Percentiles rank a stretch among this genome's conserved stretches.
phyloP scores from a whole-genome alignment of 2,797 vertebrate species.

The Coranthus polyacanthus region DNA sequence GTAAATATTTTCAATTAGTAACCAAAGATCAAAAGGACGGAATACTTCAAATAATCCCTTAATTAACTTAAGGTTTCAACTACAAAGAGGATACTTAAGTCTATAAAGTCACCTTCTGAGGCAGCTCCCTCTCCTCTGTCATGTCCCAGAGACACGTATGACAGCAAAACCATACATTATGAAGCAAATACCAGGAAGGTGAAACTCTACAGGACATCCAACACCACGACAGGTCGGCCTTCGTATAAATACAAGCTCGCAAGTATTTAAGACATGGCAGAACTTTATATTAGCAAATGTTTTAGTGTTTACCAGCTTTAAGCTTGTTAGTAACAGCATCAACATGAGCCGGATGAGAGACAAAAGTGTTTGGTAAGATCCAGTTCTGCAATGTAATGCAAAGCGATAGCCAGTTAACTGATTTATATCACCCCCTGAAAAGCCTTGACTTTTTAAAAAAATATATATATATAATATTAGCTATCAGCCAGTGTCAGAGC shows the following conservation, averaged over 20 bases:
- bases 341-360: not conserved
- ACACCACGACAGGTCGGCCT: not conserved
- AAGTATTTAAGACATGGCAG: slow-evolving; percentile 4
- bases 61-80: not conserved
- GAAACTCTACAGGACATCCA: slow-evolving; percentile 9
- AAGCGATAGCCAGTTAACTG: no score
- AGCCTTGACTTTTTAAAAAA: no score
- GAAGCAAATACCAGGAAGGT: not conserved
- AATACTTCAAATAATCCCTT: not conserved
- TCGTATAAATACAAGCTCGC: slow-evolving; percentile 12
- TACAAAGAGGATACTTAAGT: not conserved
- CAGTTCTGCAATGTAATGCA: not conserved
- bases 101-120: not conserved
- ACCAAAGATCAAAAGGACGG: not conserved
- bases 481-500: no score
- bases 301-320: not conserved
- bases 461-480: no score
- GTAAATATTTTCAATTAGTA: not conserved
- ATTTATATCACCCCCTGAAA: no score
- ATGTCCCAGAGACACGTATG: not conserved
- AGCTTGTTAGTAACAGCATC: not conserved
- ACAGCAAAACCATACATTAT: slow-evolving; percentile 10
- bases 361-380: not conserved
- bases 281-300: slow-evolving; percentile 9
- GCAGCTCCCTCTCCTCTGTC: not conserved